phyloP scores from a whole-genome alignment of 2,888 invertebrate genomes.

The Hydriomena furcata region DNA sequence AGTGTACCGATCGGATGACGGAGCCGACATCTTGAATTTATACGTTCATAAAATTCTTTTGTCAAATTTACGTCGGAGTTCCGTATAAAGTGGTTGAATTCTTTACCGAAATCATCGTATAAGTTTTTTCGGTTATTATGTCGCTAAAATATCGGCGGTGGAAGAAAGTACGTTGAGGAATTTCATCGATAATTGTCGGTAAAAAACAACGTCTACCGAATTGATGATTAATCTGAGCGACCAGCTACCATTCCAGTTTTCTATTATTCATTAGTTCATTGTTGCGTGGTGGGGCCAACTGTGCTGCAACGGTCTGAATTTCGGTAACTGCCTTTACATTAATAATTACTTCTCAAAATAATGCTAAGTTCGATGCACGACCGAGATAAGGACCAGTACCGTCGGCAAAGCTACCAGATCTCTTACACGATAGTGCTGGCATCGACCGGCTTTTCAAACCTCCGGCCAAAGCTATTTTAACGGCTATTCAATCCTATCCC shows the following conservation, averaged over 20 bases:
- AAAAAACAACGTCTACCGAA: conserved; percentile 59
- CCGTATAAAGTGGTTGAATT: conserved; percentile 70
- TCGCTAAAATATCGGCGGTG: conserved; percentile 28
- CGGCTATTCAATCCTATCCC: conserved; percentile 1
- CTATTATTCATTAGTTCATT: conserved; percentile 75
- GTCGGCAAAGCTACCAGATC: conserved; percentile 43
- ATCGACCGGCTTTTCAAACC: neutral
- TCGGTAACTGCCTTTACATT: conserved; percentile 78
- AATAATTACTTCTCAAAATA: conserved; percentile 84
- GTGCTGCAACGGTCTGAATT: conserved; percentile 73
- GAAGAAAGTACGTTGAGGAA: conserved; percentile 48
- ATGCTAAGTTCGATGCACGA: conserved; percentile 79
- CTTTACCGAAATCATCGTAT: conserved; percentile 74
- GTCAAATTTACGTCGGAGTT: conserved; percentile 78
- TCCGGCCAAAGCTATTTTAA: neutral
- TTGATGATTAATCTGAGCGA: conserved; percentile 73
- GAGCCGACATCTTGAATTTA: conserved; percentile 67
- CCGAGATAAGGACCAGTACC: conserved; percentile 63
- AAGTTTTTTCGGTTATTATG: conserved; percentile 73
- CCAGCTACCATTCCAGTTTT: conserved; percentile 77
- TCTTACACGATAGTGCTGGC: conserved; percentile 27
- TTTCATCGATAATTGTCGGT: conserved; percentile 64
- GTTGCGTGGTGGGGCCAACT: conserved; percentile 55
- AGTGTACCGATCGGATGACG: conserved; percentile 63
- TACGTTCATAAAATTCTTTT: conserved; percentile 82